phyloP scores from a whole-genome alignment of 2,113 vertebrate genomes.

The Cyprinodon variegatus region DNA sequence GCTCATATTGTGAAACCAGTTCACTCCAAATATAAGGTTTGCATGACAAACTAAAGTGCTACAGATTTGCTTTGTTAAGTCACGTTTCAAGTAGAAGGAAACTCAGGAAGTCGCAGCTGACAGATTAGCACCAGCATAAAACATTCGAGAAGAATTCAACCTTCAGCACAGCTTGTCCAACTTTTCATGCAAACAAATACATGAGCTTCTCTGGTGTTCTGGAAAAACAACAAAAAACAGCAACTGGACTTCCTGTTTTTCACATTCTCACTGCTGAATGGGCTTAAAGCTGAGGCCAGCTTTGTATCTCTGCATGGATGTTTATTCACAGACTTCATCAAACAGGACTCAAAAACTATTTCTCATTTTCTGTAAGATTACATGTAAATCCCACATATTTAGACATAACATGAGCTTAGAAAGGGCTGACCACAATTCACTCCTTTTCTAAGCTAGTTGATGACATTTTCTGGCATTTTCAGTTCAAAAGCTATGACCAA shows the following conservation, averaged over 20 bases:
- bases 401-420: too few species aligned
- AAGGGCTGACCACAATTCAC: background rate
- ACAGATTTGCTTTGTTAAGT: conserved; percentile 3
- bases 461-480: background rate
- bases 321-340: background rate
- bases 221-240: conserved; percentile 46
- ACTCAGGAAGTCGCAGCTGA: conserved; percentile 49
- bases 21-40: background rate
- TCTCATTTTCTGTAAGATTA: too few species aligned
- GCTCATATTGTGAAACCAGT: background rate
- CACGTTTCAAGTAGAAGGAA: conserved; percentile 7
- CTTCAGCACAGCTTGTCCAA: conserved; percentile 22
- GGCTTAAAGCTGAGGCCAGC: conserved; percentile 27
- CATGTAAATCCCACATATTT: too few species aligned
- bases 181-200: conserved; percentile 39
- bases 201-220: conserved; percentile 48
- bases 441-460: background rate
- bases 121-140: conserved; percentile 41
- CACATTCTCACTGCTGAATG: conserved; percentile 45
- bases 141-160: conserved; percentile 44
- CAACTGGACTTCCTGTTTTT: conserved; percentile 74
- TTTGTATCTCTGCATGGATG: background rate
- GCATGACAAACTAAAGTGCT: background rate
- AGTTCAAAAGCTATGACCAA: background rate
- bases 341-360: background rate